A percentile compares a stretch with the other conserved stretches of the same genome.
Conservation (phyloP, 2,888 invertebrate species). For the Cynaeus angustus region DNA sequence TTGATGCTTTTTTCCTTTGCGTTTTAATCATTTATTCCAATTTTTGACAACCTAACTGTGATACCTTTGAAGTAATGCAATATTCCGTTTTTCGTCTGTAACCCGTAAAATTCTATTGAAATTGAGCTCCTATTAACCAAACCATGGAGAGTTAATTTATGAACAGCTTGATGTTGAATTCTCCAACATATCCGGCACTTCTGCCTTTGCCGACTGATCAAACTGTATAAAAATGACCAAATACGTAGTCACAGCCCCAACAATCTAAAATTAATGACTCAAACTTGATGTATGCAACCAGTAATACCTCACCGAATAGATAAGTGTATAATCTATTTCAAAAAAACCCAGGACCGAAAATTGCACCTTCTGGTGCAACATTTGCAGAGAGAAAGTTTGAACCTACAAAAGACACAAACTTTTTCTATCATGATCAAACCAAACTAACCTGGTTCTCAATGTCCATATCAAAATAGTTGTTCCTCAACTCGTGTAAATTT, state of each 20-base stretch:
- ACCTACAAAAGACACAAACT: conserved; percentile 63
- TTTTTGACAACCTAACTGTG: no score
- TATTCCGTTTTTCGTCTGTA: no score
- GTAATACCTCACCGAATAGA: conserved; percentile 69
- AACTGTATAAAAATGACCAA: conserved; percentile 72
- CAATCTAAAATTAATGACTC: conserved; percentile 65
- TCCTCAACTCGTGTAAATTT: conserved; percentile 69
- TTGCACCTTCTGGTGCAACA: conserved; percentile 71
- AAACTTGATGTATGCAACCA: background rate
- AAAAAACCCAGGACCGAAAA: conserved; percentile 73
- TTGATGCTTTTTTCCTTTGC: no score
- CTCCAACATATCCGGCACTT: background rate
- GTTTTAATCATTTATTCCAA: no score
- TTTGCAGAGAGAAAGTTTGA: conserved; percentile 72
- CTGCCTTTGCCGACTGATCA: conserved; percentile 56
- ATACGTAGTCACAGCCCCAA: conserved; percentile 71
- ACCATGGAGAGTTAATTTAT: no score
- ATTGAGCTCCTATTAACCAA: no score
- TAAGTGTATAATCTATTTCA: conserved; percentile 70
- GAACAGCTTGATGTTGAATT: background rate
- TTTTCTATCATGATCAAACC: background rate
- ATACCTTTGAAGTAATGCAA: no score
- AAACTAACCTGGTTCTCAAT: conserved; percentile 69
- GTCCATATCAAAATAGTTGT: conserved; percentile 66
- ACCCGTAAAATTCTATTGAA: no score